Conservation (phyloP, 2,797 vertebrate genomes). For the Megalops cyprinoides region DNA sequence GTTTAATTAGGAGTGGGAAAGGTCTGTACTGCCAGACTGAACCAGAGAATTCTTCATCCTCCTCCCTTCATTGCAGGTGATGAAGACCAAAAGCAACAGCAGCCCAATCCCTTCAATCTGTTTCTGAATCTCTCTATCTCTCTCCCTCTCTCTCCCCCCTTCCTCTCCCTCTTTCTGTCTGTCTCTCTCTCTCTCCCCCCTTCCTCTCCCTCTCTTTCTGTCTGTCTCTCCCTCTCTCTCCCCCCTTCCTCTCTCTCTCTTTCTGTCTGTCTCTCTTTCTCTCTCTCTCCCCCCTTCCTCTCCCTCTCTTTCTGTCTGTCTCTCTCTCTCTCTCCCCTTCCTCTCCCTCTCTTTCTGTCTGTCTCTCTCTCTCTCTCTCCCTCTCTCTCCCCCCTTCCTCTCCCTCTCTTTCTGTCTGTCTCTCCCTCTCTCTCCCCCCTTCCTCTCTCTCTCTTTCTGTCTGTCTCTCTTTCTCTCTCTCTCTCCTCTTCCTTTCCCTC, state of each 20-base stretch:
- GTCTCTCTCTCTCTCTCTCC: constrained; percentile 9
- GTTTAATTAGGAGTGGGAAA: not conserved
- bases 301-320: not conserved
- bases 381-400: no score
- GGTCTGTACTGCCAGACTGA: not conserved
- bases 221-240: no score
- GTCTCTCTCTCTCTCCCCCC: constrained; percentile 9
- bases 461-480: no score
- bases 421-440: constrained; percentile 8
- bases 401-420: not conserved
- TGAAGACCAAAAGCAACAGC: no score
- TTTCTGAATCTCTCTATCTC: constrained; percentile 17
- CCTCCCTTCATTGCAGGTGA: no score
- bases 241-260: not conserved
- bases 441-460: no score
- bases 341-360: not conserved
- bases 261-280: constrained; percentile 10
- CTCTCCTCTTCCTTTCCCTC: not conserved
- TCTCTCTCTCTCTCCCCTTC: constrained; percentile 5
- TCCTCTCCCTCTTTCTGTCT: not conserved
- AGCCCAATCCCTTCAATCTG: no score
- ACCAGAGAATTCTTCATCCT: no score
- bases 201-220: no score
- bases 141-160: no score
- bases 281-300: not conserved